Base-by-base conservation (phyloP, 2,797 vertebrate species). In the Rhadinocentrus ornatus region DNA sequence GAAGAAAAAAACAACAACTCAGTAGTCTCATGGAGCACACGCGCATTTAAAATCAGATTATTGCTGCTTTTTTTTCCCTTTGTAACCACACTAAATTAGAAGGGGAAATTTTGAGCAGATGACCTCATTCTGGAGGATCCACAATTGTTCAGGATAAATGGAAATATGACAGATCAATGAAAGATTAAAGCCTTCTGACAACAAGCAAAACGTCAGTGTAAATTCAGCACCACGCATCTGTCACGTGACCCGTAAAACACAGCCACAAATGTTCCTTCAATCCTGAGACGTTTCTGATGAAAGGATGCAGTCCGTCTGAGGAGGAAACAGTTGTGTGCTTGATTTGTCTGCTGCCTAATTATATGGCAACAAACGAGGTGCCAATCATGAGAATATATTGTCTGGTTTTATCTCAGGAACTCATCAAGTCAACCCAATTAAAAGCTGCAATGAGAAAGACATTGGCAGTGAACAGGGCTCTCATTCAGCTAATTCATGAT, bases 351-450 rank as follows among this genome's bases (percentile, higher is more conserved):
- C 73, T 50, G 88, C 78, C 90, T 93, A 93, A 95, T 94, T 93
- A 92, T 88, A 88, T 87, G 85, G 86, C 91, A 92, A 92, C 93
- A 93, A 93, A 93, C 90, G 91, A 91, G 91, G 92, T 93, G 94
- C 91, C 94, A 93, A 92, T 94, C 92, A 91, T 48, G 78, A 86
- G 90, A 90, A 92, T 89, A 90, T 89, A 95, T 95, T 94, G 93
- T 94, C 91, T 91, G 89, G 81, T 86, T 91, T 91, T 93, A 94
- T 94, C 94, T 89, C 82, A 88, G 89, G 87, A 90, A 92, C 91
- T 92, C 91, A 94, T 94, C 93, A 93, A 93, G 90, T 92, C 90
- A 88, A 92, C 88, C 94, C 93, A 94, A 95, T 95, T 95, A 95
- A 93, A 94, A 90, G 91, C 89, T 71, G 91, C 89, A 83, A 91